phyloP scores from a whole-genome alignment of 2,888 invertebrate genomes.

The Gasteruption jaculator region DNA sequence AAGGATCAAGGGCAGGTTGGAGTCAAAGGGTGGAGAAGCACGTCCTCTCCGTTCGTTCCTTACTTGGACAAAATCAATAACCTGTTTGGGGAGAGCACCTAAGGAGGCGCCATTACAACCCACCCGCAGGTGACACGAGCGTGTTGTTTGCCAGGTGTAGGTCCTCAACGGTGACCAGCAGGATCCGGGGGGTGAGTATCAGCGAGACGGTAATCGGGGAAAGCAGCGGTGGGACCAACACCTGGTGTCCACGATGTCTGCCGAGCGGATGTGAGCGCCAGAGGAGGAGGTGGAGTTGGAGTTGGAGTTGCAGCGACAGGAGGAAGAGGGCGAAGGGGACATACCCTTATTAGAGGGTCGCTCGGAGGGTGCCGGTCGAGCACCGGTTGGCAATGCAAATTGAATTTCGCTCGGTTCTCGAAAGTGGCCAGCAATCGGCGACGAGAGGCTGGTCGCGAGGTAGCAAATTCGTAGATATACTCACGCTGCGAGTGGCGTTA shows the following conservation, averaged over 20 bases:
- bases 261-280: slow-evolving; percentile 5
- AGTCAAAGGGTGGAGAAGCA: slow-evolving; percentile 37
- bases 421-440: too few relatives aligned
- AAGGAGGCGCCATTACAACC: slow-evolving; percentile 36
- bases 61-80: slow-evolving; percentile 45
- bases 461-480: too few relatives aligned
- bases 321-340: too few relatives aligned
- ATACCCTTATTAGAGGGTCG: too few relatives aligned
- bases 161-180: too few relatives aligned
- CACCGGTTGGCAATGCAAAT: too few relatives aligned
- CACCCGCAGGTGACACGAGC: slow-evolving; percentile 25
- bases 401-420: too few relatives aligned
- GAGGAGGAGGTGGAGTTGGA: background rate
- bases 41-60: slow-evolving; percentile 40
- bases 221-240: slow-evolving; percentile 11
- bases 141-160: background rate
- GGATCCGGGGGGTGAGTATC: too few relatives aligned
- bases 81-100: slow-evolving; percentile 42
- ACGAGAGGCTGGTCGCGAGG: too few relatives aligned
- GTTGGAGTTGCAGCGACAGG: background rate
- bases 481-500: too few relatives aligned
- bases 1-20: slow-evolving; percentile 31
- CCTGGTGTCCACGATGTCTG: slow-evolving; percentile 19
- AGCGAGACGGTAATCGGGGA: slow-evolving; percentile 21
- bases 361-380: too few relatives aligned